Conservation (phyloP, 2,888 invertebrate species). For the Margaritifera margaritifera region DNA sequence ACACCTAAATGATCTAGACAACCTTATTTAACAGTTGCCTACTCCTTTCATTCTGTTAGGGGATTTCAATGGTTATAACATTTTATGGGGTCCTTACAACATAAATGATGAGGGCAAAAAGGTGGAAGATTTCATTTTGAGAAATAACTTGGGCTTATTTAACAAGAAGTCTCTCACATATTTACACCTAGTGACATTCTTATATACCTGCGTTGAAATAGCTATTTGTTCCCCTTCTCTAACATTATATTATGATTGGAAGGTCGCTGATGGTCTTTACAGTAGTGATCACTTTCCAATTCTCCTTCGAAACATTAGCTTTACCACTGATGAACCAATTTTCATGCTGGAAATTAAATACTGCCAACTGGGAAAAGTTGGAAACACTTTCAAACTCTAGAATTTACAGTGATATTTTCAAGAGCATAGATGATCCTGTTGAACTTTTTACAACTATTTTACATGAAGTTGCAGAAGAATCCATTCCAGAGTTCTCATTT, state of each 20-base stretch:
- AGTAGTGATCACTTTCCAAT: slow-evolving; percentile 15
- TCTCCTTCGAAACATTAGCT: neutral
- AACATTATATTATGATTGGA: neutral
- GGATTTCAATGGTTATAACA: slow-evolving; percentile 8
- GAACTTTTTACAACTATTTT: neutral
- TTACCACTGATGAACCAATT: neutral
- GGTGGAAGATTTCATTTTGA: neutral
- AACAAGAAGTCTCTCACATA: slow-evolving; percentile 5
- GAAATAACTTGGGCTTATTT: slow-evolving; percentile 2
- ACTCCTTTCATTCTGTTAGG: slow-evolving; percentile 1
- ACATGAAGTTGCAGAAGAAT: neutral
- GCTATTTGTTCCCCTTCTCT: slow-evolving; percentile 4
- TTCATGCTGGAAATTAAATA: slow-evolving; percentile 5
- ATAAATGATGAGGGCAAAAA: neutral
- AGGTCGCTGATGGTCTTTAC: slow-evolving; percentile 8
- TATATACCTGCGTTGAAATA: slow-evolving; percentile 8
- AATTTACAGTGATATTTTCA: neutral
- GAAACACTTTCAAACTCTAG: neutral
- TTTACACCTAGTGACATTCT: slow-evolving; percentile 5
- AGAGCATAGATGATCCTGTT: neutral
- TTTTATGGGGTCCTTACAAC: neutral
- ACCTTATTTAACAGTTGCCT: neutral
- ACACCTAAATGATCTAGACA: neutral
- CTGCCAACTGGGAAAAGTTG: neutral
- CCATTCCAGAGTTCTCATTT: neutral